These are phyloP conservation scores for Bungarus multicinctus DNA, from an alignment of 2,113 vertebrate species.

Conservation along the genomic window DNA sequence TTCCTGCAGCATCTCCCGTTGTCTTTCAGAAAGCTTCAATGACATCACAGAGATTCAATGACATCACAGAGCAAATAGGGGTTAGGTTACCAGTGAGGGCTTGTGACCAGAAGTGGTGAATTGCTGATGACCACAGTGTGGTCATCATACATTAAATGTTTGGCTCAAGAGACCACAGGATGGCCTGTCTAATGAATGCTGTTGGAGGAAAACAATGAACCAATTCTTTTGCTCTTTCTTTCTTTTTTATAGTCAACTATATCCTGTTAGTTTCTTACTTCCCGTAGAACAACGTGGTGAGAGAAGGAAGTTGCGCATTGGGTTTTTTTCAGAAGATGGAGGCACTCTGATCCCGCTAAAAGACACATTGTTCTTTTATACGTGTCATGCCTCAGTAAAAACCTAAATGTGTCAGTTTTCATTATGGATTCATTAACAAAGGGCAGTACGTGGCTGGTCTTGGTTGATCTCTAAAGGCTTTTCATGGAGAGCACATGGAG, in stretches of 20 bases:
- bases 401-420: no score
- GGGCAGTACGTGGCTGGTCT: no score
- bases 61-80: not conserved
- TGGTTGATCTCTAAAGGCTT: no score
- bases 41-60: not conserved
- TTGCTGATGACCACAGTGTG: not conserved
- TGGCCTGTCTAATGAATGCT: not conserved
- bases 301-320: not conserved
- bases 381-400: no score
- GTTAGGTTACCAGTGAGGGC: not conserved
- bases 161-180: not conserved
- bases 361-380: no score
- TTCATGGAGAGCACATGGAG: no score
- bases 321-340: not conserved
- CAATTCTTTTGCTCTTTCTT: not conserved
- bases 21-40: not conserved
- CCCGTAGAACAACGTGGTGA: not conserved
- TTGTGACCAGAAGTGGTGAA: not conserved
- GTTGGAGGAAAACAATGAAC: not conserved
- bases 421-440: no score
- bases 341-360: not conserved
- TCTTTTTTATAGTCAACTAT: not conserved
- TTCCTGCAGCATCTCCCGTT: not conserved
- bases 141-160: not conserved
- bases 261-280: not conserved